Evolutionary conservation across 53 echinoderm and acorn worm species (phyloP).

Genomic region (Glandiceps talaboti): DNA sequence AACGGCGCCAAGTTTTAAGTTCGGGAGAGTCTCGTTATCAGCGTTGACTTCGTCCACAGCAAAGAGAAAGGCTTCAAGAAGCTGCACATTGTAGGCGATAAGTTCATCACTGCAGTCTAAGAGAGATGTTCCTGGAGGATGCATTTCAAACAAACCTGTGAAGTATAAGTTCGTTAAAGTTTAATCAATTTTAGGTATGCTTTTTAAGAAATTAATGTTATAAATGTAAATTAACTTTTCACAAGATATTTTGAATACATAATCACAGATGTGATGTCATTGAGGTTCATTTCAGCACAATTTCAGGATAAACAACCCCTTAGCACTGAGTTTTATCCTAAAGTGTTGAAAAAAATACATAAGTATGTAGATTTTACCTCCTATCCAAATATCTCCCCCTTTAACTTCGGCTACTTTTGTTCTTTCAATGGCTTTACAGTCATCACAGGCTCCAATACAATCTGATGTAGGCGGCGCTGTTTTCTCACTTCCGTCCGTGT

Average conservation of each 20-base stretch:
- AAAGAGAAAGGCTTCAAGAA: constrained; percentile 74
- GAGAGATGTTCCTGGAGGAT: constrained; percentile 29
- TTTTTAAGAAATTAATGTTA: too few species aligned
- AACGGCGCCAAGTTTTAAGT: constrained; percentile 57
- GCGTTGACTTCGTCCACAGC: constrained; percentile 61
- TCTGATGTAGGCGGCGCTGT: background rate
- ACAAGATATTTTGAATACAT: too few species aligned
- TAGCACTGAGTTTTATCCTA: too few species aligned
- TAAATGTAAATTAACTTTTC: too few species aligned
- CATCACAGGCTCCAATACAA: constrained; percentile 28
- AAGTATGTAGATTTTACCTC: too few species aligned
- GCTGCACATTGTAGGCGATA: constrained; percentile 55
- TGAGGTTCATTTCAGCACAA: too few species aligned
- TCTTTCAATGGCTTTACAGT: constrained; percentile 20
- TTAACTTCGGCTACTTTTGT: constrained; percentile 14
- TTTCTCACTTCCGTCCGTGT: background rate
- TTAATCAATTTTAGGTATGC: too few species aligned
- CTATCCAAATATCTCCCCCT: constrained; percentile 38
- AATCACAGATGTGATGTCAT: too few species aligned
- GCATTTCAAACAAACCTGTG: constrained; percentile 67
- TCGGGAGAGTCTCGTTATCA: constrained; percentile 36
- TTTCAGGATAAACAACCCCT: too few species aligned
- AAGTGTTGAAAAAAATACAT: too few species aligned
- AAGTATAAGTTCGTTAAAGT: too few species aligned
- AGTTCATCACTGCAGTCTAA: constrained; percentile 42